These are phyloP conservation scores for Rotaria macrura DNA, from an alignment of 2,888 invertebrate genomes.

Conservation along the genomic window DNA sequence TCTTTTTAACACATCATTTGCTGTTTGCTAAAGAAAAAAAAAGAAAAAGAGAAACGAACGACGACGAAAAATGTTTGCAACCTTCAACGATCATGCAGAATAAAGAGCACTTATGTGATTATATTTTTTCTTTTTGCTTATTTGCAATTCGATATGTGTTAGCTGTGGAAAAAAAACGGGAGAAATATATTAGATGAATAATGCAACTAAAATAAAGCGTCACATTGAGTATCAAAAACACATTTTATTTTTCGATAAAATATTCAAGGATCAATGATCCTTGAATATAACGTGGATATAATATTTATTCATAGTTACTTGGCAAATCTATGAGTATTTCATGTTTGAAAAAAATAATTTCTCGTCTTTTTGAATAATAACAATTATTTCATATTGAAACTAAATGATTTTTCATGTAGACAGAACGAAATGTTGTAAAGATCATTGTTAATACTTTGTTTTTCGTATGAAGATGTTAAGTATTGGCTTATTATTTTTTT, in stretches of 20 bases:
- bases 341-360: too few relatives aligned
- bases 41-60: neutral
- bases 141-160: neutral
- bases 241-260: neutral
- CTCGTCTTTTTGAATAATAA: too few relatives aligned
- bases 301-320: neutral
- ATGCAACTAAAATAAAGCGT: neutral
- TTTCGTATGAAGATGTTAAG: too few relatives aligned
- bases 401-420: too few relatives aligned
- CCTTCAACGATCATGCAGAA: neutral
- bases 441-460: too few relatives aligned
- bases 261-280: neutral
- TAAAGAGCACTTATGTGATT: constrained; percentile 1
- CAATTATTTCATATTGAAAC: too few relatives aligned
- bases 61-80: neutral
- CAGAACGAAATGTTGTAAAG: too few relatives aligned
- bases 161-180: neutral
- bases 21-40: neutral
- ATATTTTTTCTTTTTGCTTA: neutral
- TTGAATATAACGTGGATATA: neutral
- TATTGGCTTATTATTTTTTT: too few relatives aligned
- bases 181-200: neutral
- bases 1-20: neutral
- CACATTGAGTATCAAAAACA: neutral
- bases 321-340: neutral